These are phyloP conservation scores for Pseudorectes ferrugineus DNA, from an alignment of 2,113 vertebrate genomes.

Conservation along the genomic window DNA sequence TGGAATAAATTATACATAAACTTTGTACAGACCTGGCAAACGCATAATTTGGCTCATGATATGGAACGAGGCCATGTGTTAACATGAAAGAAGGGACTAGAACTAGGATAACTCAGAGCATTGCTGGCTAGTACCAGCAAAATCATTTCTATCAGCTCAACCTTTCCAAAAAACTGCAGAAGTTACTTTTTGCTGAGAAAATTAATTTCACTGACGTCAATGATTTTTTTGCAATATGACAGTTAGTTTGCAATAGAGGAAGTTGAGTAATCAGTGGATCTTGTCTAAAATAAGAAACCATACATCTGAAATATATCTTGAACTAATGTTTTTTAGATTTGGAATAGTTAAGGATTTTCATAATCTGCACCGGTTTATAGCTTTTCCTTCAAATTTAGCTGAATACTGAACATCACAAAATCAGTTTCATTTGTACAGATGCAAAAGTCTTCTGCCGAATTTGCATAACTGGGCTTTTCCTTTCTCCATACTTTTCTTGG, in stretches of 20 bases:
- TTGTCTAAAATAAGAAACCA: constrained; percentile 29
- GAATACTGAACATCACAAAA: constrained; percentile 32
- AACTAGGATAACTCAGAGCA: not conserved
- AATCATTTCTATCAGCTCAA: not conserved
- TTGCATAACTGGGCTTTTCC: not conserved
- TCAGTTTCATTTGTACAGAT: constrained; percentile 45
- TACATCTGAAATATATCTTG: not conserved
- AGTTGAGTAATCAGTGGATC: constrained; percentile 36
- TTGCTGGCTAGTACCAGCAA: not conserved
- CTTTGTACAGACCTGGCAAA: not conserved
- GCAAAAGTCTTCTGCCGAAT: constrained; percentile 3
- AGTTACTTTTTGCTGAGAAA: not conserved
- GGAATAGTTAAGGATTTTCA: not conserved
- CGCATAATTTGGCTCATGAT: not conserved
- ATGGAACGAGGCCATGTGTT: not conserved
- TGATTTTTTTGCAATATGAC: not conserved
- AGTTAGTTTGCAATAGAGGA: not conserved
- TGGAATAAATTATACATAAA: not conserved
- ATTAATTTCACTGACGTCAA: not conserved
- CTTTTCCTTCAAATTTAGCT: not conserved
- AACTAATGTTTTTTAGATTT: not conserved
- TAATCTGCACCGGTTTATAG: not conserved
- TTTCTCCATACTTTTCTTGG: not conserved
- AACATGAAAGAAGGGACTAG: not conserved
- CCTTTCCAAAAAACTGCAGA: not conserved